These are phyloP conservation scores for Oreochromis niloticus DNA, from an alignment of 2,113 vertebrate species.

Conservation along the genomic window DNA sequence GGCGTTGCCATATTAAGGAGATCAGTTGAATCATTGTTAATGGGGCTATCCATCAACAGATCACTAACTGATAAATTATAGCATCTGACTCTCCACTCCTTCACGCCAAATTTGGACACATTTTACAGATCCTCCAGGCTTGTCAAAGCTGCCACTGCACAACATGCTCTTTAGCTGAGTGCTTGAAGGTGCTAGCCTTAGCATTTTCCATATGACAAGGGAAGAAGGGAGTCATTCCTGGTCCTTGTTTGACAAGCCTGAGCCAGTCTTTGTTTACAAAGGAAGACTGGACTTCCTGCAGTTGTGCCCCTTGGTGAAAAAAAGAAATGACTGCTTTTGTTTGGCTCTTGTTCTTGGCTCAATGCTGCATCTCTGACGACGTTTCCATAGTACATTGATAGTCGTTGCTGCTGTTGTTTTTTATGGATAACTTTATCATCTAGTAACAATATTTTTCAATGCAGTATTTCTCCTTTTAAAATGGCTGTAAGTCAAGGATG, in stretches of 20 bases:
- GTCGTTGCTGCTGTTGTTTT: background rate
- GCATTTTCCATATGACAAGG: background rate
- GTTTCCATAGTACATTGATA: background rate
- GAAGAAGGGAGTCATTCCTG: background rate
- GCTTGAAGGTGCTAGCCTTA: conserved; percentile 13
- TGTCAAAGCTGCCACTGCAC: conserved; percentile 29
- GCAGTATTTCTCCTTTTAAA: background rate
- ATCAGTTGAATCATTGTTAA: conserved; percentile 48
- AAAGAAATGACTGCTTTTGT: background rate
- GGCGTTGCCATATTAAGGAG: conserved; percentile 14
- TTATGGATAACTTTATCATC: background rate
- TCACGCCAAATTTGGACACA: background rate
- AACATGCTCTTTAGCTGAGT: conserved; percentile 9
- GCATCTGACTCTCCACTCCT: background rate
- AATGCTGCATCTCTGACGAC: background rate
- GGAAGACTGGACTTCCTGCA: conserved; percentile 24
- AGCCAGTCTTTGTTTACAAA: conserved; percentile 41
- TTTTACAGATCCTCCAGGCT: background rate
- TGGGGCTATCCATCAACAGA: conserved; percentile 50
- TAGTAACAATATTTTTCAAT: background rate
- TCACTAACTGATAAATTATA: conserved; percentile 37
- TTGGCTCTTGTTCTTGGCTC: background rate
- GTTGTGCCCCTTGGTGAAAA: background rate
- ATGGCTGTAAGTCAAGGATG: background rate
- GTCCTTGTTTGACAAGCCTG: background rate